Base-by-base conservation (phyloP, 2,113 vertebrate genomes). In the Phaethornis superciliosus region DNA sequence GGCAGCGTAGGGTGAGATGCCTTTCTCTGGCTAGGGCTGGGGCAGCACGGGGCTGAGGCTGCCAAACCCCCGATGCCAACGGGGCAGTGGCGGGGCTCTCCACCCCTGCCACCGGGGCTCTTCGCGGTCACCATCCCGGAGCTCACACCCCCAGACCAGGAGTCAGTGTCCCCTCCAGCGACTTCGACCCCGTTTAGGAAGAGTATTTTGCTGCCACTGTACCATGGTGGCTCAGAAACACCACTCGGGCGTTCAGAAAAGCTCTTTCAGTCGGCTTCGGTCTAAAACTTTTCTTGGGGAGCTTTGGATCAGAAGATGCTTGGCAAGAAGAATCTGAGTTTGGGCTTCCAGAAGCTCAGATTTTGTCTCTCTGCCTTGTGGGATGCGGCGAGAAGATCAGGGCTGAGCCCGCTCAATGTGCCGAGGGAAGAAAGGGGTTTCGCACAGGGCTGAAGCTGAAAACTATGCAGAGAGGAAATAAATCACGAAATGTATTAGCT, bases 401-500 rank as follows among this genome's bases (percentile, higher is more conserved):
- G 33, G 56, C 62, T 77, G 40, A 82, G 47, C n/a, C 42, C 9
- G 7, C 44, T 81, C 67, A 7, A n/a, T 22, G 28, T 44, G 55
- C 46, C 3, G 58, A 32, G 65, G 49, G 27, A 10, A 33, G 10
- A 85, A 60, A 60, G 35, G 60, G 40, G 35, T 76, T 89, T 85
- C 28, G 10, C 55, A 37, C 33, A 69, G 67, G 32, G 27, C 62
- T 79, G 84, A 56, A 52, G 27, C 12, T 15, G 69, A 60, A 91
- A 95, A 76, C 56, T 78, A 27, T 28, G 17, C 85, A 27, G 76
- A 11, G 30, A 62, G 63, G 67, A 92, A 95, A 97, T 94, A 88
- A 95, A 89, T 95, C 82, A 84, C 67, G 17, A 83, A 91, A 87
- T 56, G 51, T 75, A 81, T 82, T 71, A 56, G 63, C 76, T 95